phyloP scores from a whole-genome alignment of 2,888 invertebrate species.

The Archips xylosteana region DNA sequence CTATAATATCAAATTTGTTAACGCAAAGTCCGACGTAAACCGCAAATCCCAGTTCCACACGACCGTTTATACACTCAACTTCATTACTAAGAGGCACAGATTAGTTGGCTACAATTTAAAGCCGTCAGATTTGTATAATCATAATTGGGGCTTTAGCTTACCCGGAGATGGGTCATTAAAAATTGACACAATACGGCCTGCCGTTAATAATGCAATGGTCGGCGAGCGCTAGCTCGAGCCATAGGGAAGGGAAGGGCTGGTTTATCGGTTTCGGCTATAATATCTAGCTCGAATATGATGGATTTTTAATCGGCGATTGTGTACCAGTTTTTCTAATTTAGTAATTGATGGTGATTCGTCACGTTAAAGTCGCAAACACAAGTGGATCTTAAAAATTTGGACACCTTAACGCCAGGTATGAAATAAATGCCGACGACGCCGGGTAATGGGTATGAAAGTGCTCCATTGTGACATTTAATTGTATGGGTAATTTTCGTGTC shows the following conservation, averaged over 20 bases:
- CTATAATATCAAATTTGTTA: not conserved
- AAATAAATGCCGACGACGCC: too few relatives aligned
- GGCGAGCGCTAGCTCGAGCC: constrained; percentile 1
- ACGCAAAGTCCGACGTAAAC: constrained; percentile 1
- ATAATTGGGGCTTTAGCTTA: constrained; percentile 32
- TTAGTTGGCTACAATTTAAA: constrained; percentile 18
- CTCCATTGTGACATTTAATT: too few relatives aligned
- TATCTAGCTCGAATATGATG: not conserved
- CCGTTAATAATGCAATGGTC: constrained; percentile 25
- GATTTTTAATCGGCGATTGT: not conserved
- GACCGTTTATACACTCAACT: constrained; percentile 1
- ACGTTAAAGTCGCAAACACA: too few relatives aligned
- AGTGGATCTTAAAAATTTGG: too few relatives aligned
- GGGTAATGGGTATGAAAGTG: too few relatives aligned
- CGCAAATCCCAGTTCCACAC: not conserved
- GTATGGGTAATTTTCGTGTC: too few relatives aligned
- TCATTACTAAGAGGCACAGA: constrained; percentile 17
- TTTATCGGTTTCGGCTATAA: constrained; percentile 1
- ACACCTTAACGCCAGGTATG: too few relatives aligned
- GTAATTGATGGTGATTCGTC: too few relatives aligned
- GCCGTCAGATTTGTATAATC: constrained; percentile 32
- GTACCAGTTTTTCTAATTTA: too few relatives aligned
- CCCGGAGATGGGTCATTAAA: constrained; percentile 41
- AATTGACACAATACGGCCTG: constrained; percentile 37
- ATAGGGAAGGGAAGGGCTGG: not conserved